Percentiles rank a stretch among this genome's conserved stretches.
Evolutionary conservation across 1,140 invertebrate genomes (phyloP).

Genomic region (Euura saliciscinereae): DNA sequence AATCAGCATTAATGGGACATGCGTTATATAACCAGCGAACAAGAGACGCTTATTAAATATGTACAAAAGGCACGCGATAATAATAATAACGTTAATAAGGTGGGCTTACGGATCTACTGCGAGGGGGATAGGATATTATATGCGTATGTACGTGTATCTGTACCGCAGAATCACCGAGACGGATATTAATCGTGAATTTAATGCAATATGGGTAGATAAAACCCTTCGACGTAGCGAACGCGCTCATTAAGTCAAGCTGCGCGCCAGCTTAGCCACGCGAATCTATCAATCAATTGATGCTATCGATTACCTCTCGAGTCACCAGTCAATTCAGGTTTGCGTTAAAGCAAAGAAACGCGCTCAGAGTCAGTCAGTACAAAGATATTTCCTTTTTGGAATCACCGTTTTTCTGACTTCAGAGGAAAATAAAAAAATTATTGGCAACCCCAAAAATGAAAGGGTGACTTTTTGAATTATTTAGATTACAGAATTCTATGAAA

Average conservation of each 20-base stretch:
- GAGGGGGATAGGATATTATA: not conserved
- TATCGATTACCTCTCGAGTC: not conserved
- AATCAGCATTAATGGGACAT: not conserved
- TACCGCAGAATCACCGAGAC: not conserved
- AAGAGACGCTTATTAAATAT: not conserved
- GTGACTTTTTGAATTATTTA: too few relatives aligned
- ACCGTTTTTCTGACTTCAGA: too few relatives aligned
- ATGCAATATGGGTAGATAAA: not conserved
- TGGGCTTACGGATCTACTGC: too few relatives aligned
- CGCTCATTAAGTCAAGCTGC: not conserved
- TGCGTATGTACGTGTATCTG: not conserved
- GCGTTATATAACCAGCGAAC: not conserved
- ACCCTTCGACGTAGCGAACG: not conserved
- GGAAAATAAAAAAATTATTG: too few relatives aligned
- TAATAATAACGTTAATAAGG: too few relatives aligned
- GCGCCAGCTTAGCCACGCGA: constrained; percentile 3
- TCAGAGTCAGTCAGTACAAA: not conserved
- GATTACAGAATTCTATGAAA: too few relatives aligned
- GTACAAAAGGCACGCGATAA: not conserved
- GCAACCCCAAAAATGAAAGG: too few relatives aligned
- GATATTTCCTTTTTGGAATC: too few relatives aligned
- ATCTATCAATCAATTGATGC: constrained; percentile 4
- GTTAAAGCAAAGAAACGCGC: not conserved
- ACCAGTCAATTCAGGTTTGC: constrained; percentile 1
- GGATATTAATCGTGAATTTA: not conserved